Base-by-base conservation (phyloP, 2,113 vertebrate species). In the Galeopterus variegatus region DNA sequence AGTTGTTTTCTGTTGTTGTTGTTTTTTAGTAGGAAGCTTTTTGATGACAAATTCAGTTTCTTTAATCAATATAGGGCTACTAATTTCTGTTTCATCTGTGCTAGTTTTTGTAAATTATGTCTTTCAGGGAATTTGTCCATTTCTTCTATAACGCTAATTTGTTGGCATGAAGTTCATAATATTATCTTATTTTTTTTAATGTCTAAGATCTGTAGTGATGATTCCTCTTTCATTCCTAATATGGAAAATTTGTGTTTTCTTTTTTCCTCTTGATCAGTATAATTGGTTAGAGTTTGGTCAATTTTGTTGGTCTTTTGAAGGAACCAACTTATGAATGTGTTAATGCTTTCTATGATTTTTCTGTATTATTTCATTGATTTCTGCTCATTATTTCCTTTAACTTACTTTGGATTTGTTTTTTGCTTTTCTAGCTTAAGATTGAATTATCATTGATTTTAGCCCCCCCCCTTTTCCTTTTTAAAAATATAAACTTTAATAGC, bases 241-340 rank as follows among this genome's bases (percentile, higher is more conserved):
- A 79, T 52, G 86, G 70, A 60, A 48, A 69, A 36, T 70, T 77
- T 67, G 21, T 90, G 19, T 65, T 64, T 33, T 76, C 41, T 69
- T 75, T 79, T 69, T 10, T 17, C n/a, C 36, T 60, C 28, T 69
- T 69, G 33, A 54, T 54, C 26, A 69, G 17, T 93, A 17, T 41
- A 54, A 33, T 11, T 41, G 41, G 41, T 64, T n/a, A 76, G 50
- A 90, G 26, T 93, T 86, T 28, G 15, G 60, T 76, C 81, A 56
- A 2, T 67, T 85, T 86, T 93, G 50, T 85, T 85, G 60, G 48
- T 77, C 26, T 93, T 82, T 69, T 76, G 48, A 85, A 77, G 62
- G 48, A 77, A 86, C n/a, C 10, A 58, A 10, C 23, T 93, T 79
- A 11, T 3, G 72, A 50, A 86, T 65, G 65, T 65, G 10, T 79